Conservation (phyloP, 2,888 invertebrate species). For the Heliconius sara region DNA sequence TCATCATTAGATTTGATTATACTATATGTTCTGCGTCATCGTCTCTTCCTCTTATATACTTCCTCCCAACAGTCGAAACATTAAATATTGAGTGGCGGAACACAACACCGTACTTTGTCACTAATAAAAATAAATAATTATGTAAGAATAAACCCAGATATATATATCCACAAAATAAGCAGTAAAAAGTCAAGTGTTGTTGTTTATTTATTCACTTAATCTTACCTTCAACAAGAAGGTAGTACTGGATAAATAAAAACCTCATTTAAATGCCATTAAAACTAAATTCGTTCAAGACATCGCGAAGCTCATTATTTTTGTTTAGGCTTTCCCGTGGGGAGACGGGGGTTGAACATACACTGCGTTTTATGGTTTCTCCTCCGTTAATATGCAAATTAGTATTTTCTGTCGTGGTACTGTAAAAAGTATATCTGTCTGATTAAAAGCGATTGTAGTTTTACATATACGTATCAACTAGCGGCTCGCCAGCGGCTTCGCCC, state of each 20-base stretch:
- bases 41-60: too few relatives aligned
- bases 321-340: constrained; percentile 52
- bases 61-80: too few relatives aligned
- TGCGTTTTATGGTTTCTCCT: constrained; percentile 42
- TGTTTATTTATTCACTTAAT: constrained; percentile 14
- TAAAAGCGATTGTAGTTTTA: not conserved
- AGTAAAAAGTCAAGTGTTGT: not conserved
- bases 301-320: constrained; percentile 59
- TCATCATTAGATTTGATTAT: too few relatives aligned
- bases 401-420: not conserved
- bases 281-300: constrained; percentile 73
- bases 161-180: not conserved
- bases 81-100: too few relatives aligned
- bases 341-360: constrained; percentile 31
- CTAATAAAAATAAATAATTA: not conserved
- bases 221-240: constrained; percentile 34
- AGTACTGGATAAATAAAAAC: constrained; percentile 73
- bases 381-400: constrained; percentile 43
- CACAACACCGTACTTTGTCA: not conserved
- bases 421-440: not conserved
- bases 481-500: too few relatives aligned
- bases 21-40: too few relatives aligned
- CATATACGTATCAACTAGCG: too few relatives aligned
- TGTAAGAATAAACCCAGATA: not conserved
- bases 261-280: constrained; percentile 83